Evolutionary conservation across 2,888 invertebrate species (phyloP).

Genomic region (Andrena flavipes): DNA sequence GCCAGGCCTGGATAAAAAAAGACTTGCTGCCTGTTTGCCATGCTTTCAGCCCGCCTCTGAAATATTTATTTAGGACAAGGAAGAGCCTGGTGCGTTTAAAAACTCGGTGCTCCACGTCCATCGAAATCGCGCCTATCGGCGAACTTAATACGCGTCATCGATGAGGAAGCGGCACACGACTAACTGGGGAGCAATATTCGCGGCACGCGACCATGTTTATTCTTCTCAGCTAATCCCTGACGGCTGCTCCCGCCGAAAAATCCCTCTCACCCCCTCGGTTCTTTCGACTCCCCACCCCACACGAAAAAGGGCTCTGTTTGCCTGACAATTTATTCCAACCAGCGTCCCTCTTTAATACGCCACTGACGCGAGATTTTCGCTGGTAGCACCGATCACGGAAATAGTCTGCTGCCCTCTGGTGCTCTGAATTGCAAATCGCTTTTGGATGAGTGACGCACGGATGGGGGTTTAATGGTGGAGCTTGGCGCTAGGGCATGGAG

Average conservation of each 20-base stretch:
- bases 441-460: neutral
- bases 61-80: conserved; percentile 58
- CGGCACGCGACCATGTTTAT: conserved; percentile 78
- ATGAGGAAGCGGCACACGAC: conserved; percentile 57
- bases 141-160: conserved; percentile 46
- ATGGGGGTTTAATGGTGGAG: neutral
- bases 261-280: conserved; percentile 14
- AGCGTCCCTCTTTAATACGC: conserved; percentile 40
- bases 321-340: conserved; percentile 57
- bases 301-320: conserved; percentile 55
- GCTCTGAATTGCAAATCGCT: neutral
- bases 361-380: conserved; percentile 43
- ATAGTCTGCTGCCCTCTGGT: neutral
- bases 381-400: neutral
- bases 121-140: conserved; percentile 27
- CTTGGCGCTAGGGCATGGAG: neutral
- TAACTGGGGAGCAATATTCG: conserved; percentile 58
- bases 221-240: conserved; percentile 70
- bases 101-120: neutral
- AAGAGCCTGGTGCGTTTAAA: conserved; percentile 27
- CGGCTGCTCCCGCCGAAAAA: conserved; percentile 32
- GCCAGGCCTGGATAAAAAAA: conserved; percentile 9
- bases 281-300: conserved; percentile 16
- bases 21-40: conserved; percentile 39
- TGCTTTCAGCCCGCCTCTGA: conserved; percentile 43